Conservation (phyloP, 2,797 vertebrate genomes). For the Sparidentex hasta region DNA sequence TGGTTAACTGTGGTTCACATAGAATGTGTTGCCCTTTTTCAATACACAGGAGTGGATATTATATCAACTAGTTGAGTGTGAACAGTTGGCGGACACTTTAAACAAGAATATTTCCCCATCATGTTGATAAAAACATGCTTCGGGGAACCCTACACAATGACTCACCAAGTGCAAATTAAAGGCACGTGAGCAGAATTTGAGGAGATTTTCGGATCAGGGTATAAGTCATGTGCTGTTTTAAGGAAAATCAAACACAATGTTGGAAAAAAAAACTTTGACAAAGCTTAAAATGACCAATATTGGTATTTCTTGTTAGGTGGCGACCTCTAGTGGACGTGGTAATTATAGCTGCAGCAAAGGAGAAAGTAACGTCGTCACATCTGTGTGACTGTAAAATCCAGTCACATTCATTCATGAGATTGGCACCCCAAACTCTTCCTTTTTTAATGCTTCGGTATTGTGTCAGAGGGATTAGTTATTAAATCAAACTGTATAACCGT, state of each 20-base stretch:
- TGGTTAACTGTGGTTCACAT: background rate
- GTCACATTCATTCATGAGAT: background rate
- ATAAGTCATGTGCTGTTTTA: background rate
- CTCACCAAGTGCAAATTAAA: background rate
- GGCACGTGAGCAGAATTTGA: background rate
- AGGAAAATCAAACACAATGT: background rate
- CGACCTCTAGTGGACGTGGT: too few species aligned
- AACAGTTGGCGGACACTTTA: background rate
- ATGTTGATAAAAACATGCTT: background rate
- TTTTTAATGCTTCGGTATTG: background rate
- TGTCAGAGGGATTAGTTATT: background rate
- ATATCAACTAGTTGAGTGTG: background rate
- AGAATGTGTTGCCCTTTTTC: background rate
- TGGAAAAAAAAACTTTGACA: too few species aligned
- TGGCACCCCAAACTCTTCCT: background rate
- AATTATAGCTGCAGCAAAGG: too few species aligned
- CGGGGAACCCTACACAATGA: background rate
- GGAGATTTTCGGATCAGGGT: background rate
- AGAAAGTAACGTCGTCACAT: background rate
- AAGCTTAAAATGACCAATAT: too few species aligned
- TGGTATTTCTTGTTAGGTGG: too few species aligned
- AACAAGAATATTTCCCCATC: background rate
- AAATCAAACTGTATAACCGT: background rate
- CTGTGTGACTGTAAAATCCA: background rate
- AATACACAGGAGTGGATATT: background rate